Evolutionary conservation across 2,113 vertebrate species (phyloP), one percentile per base, ranked within the genome.

Genomic region (Pseudorectes ferrugineus): DNA sequence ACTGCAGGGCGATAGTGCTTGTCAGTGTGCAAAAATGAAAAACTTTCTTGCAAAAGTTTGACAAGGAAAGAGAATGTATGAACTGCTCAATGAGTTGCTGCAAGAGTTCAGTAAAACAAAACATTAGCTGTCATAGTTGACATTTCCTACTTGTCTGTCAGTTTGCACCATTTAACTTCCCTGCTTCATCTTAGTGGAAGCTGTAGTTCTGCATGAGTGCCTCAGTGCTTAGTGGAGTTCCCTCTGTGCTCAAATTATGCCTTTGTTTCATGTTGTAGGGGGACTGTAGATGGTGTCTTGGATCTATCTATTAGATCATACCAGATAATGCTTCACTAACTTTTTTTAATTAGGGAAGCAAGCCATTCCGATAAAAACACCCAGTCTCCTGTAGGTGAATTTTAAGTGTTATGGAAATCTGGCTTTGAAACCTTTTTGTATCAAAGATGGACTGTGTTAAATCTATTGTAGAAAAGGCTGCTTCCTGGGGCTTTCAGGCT

Each of bases 231-330:
- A 92, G 63, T 95, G 54, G 59, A 93, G 72, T 55, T 97, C 85
- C 85, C 95, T 85, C 95, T 97, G 93, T 95, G 98, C 98, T 98
- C 98, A 96, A 95, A 98, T 98, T 98, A 88, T 96, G 79, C 96
- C 96, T 96, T 43, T 46, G 52, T 96, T 97, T 97, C 57, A 31
- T 58, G 6, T 68, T 73, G 57, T 19, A 71, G 71, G 23, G 3
- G 15, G 61, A 25, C 87, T 46, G 12, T 61, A 38, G 36, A n/a
- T 20, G 0, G 1, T 6, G 3, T 67, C 68, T 75, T 74, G 33
- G 33, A 55, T 73, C 22, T 36, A 1, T 46, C 62, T 92, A 4
- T 29, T 80, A 3, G 9, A 51, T 92, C 6, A 1, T 58, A 42
- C 42, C 58, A 46, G 49, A 54, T 29, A 52, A 28, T 24, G 23